These are phyloP conservation scores for Drosophila kuntzei DNA, from an alignment of 2,888 invertebrate genomes.

Conservation along the genomic window DNA sequence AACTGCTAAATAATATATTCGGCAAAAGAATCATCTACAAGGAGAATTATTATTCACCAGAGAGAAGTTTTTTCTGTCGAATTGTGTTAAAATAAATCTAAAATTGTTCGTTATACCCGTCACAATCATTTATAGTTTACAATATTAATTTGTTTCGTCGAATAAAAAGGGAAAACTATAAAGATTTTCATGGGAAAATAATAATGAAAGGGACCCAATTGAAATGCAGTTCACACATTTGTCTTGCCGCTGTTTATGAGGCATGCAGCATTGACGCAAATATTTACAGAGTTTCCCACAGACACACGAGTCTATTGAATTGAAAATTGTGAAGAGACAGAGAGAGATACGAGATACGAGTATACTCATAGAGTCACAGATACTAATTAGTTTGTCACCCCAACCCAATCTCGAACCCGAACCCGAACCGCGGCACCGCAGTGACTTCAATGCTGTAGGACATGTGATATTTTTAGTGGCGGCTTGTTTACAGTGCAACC, in stretches of 20 bases:
- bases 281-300: conserved; percentile 53
- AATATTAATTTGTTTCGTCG: not conserved
- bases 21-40: no score
- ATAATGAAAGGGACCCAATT: conserved; percentile 19
- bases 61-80: not conserved
- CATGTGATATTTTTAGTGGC: conserved; percentile 73
- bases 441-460: conserved; percentile 24
- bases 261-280: conserved; percentile 38
- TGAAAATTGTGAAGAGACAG: conserved; percentile 19
- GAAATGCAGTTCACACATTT: conserved; percentile 29
- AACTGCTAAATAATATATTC: no score
- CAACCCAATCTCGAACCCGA: no score
- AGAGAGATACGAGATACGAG: no score
- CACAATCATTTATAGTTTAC: not conserved
- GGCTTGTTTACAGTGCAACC: conserved; percentile 62
- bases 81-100: not conserved
- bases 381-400: conserved; percentile 61
- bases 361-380: conserved; percentile 27
- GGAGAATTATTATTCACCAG: no score
- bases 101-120: not conserved
- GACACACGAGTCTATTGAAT: conserved; percentile 17
- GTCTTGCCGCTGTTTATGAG: conserved; percentile 46
- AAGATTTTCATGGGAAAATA: conserved; percentile 52
- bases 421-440: conserved; percentile 18
- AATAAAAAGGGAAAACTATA: not conserved